A percentile compares a stretch with the other conserved stretches of the same genome.
phyloP scores from a whole-genome alignment of 2,888 invertebrate species.

The Macropis europaea region DNA sequence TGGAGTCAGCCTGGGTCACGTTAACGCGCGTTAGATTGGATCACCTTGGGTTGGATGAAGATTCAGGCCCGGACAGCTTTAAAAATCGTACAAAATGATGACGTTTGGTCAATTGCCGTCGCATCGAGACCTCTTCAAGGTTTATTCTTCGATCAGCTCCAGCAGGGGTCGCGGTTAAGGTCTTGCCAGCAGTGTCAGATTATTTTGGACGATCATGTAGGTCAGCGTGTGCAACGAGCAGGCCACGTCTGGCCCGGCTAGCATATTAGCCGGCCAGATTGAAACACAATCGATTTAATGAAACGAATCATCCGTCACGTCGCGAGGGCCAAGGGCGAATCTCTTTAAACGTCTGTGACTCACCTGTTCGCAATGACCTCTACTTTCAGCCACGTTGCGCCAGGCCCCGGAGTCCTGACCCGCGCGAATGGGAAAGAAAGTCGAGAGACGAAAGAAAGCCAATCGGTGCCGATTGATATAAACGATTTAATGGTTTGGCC shows the following conservation, averaged over 20 bases:
- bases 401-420: constrained; percentile 9
- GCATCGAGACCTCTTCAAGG: background rate
- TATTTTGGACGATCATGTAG: constrained; percentile 69
- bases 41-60: too few species aligned
- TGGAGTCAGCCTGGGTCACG: too few species aligned
- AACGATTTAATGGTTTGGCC: constrained; percentile 48
- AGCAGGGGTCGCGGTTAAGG: constrained; percentile 60
- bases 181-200: constrained; percentile 56
- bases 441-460: constrained; percentile 54
- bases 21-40: too few species aligned
- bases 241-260: constrained; percentile 47
- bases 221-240: constrained; percentile 51
- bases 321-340: constrained; percentile 75
- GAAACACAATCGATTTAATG: constrained; percentile 76
- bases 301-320: constrained; percentile 65
- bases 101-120: background rate
- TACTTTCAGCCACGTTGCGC: constrained; percentile 30
- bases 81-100: too few species aligned
- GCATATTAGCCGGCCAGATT: constrained; percentile 65
- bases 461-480: constrained; percentile 58
- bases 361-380: constrained; percentile 67
- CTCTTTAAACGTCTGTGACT: constrained; percentile 70
- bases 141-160: constrained; percentile 41
- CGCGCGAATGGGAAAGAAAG: constrained; percentile 49
- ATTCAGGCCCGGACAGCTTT: too few species aligned